Percentiles rank a stretch among this genome's conserved stretches.
phyloP scores from a whole-genome alignment of 2,888 invertebrate species.

The Calliphora vomitoria region DNA sequence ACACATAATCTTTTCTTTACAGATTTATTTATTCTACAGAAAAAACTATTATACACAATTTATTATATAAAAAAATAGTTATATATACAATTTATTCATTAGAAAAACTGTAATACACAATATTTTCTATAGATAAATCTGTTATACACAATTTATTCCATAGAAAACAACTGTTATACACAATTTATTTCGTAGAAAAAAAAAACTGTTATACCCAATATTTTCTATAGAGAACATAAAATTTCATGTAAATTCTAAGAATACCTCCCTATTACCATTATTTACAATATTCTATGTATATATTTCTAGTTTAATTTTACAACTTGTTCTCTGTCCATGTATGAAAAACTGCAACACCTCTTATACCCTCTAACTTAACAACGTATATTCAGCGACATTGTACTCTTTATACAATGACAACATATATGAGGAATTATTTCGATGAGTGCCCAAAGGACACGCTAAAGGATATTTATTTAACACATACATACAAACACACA shows the following conservation, averaged over 20 bases:
- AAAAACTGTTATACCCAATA: too few species aligned
- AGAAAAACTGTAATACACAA: too few species aligned
- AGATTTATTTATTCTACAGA: too few species aligned
- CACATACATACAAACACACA: constrained; percentile 35
- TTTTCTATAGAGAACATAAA: too few species aligned
- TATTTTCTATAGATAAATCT: too few species aligned
- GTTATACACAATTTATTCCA: too few species aligned
- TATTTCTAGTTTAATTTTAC: background rate
- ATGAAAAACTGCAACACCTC: background rate
- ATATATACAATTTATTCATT: too few species aligned
- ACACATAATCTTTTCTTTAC: too few species aligned
- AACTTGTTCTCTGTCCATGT: constrained; percentile 14
- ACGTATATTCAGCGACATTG: constrained; percentile 1
- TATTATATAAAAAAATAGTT: too few species aligned
- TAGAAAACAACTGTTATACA: too few species aligned
- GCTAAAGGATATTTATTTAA: constrained; percentile 69
- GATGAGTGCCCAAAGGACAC: constrained; percentile 79
- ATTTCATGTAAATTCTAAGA: background rate
- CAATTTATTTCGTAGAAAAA: too few species aligned
- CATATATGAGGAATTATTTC: constrained; percentile 81
- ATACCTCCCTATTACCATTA: background rate
- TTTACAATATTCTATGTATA: background rate
- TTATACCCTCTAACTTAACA: background rate
- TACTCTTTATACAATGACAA: constrained; percentile 74
- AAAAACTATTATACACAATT: too few species aligned